A percentile compares a stretch with the other conserved stretches of the same genome.
Evolutionary conservation across 1,140 invertebrate species (phyloP).

Genomic region (Pogonomyrmex barbatus): DNA sequence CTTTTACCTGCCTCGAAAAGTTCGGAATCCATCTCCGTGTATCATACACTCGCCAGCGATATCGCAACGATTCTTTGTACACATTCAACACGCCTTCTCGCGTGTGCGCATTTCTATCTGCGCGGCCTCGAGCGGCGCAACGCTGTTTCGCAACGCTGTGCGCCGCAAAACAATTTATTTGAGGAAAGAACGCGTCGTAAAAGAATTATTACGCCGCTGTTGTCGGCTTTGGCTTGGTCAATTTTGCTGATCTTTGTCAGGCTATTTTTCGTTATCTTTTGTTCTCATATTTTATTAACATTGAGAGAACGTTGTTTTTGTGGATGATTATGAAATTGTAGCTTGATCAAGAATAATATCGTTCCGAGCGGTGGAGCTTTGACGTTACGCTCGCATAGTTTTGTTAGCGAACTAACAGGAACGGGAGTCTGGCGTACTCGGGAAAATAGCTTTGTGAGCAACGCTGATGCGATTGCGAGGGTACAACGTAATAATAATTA

Average conservation of each 20-base stretch:
- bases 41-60: not conserved
- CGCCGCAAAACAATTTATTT: constrained; percentile 31
- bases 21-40: constrained; percentile 1
- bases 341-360: not conserved
- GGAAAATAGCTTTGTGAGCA: not conserved
- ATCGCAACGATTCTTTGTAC: constrained; percentile 1
- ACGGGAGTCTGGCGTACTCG: not conserved
- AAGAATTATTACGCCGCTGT: not conserved
- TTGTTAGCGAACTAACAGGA: not conserved
- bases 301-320: not conserved
- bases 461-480: not conserved
- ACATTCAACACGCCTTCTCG: constrained; percentile 27
- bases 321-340: not conserved
- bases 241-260: not conserved
- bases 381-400: not conserved
- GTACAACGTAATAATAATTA: not conserved
- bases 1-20: not conserved
- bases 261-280: not conserved
- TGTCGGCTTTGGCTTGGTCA: not conserved
- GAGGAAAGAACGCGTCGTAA: constrained; percentile 7
- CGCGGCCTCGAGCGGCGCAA: constrained; percentile 30
- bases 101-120: constrained; percentile 42
- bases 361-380: not conserved
- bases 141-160: constrained; percentile 24
- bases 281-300: not conserved